phyloP scores from a whole-genome alignment of 2,888 invertebrate genomes.

The Atherix ibis region DNA sequence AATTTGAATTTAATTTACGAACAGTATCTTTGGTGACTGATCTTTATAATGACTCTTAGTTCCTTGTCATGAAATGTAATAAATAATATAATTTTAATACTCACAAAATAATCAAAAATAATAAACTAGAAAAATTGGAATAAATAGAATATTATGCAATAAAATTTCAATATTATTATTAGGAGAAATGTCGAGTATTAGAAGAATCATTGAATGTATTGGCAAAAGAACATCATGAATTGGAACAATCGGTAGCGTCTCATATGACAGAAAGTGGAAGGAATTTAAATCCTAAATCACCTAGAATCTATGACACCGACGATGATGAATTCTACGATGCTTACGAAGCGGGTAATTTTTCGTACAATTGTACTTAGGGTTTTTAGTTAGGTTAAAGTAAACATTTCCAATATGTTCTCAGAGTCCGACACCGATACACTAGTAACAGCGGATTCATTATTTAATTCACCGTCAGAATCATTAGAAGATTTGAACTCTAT shows the following conservation, averaged over 20 bases:
- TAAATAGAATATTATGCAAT: background rate
- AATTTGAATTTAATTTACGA: no score
- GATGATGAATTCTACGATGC: constrained; percentile 32
- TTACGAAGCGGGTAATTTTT: constrained; percentile 27
- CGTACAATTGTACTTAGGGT: no score
- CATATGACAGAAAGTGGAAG: constrained; percentile 32
- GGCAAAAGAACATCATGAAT: constrained; percentile 48
- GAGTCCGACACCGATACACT: constrained; percentile 35
- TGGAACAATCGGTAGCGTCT: constrained; percentile 47
- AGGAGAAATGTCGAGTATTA: constrained; percentile 46
- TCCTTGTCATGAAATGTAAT: no score
- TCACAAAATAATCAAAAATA: no score
- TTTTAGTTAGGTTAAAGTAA: constrained; percentile 5
- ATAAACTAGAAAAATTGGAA: no score
- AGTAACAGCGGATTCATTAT: constrained; percentile 20
- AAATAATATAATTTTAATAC: no score
- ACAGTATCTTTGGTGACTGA: no score
- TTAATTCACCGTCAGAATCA: constrained; percentile 14
- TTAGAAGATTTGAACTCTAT: constrained; percentile 12
- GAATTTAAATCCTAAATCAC: constrained; percentile 17
- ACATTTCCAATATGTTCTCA: constrained; percentile 14
- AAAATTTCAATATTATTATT: background rate
- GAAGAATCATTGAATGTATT: constrained; percentile 50
- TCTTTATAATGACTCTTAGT: no score
- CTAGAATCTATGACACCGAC: constrained; percentile 25